Conservation (phyloP, 2,113 vertebrate genomes). For the Anhinga rufa region DNA sequence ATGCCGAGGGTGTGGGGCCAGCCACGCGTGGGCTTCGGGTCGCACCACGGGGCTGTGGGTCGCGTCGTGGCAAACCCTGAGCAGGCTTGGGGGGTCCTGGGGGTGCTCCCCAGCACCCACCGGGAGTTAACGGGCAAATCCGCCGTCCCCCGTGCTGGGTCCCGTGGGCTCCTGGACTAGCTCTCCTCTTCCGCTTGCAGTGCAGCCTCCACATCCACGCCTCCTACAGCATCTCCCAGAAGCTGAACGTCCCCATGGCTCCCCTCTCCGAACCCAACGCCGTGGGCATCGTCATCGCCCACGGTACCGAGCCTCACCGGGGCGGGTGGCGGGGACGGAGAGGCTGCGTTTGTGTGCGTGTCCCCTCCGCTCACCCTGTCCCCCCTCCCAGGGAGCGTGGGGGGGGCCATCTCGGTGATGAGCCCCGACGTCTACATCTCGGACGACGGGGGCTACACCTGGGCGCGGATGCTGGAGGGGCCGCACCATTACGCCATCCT, state of each 20-base stretch:
- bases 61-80: background rate
- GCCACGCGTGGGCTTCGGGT: background rate
- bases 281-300: slow-evolving; percentile 89
- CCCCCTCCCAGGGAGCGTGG: slow-evolving; percentile 81
- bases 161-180: background rate
- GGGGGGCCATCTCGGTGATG: slow-evolving; percentile 83
- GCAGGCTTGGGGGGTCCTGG: too few species aligned
- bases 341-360: too few species aligned
- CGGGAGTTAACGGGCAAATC: fast-evolving
- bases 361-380: background rate
- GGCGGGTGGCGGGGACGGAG: background rate
- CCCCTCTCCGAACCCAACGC: slow-evolving; percentile 89
- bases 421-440: slow-evolving; percentile 89
- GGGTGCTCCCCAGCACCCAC: background rate
- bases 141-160: fast-evolving
- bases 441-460: slow-evolving; percentile 91
- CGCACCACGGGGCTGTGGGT: background rate
- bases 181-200: slow-evolving; percentile 65
- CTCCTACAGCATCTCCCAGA: slow-evolving; percentile 89
- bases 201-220: slow-evolving; percentile 93
- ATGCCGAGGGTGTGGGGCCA: background rate
- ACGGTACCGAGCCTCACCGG: slow-evolving; percentile 72
- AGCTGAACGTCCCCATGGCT: slow-evolving; percentile 88
- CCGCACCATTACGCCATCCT: slow-evolving; percentile 92
- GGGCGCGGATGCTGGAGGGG: slow-evolving; percentile 82